Percentiles rank a stretch among this genome's conserved stretches.
These are phyloP conservation scores for Gallinago solitaria DNA, from an alignment of 2,797 vertebrate genomes.

Conservation along the genomic window DNA sequence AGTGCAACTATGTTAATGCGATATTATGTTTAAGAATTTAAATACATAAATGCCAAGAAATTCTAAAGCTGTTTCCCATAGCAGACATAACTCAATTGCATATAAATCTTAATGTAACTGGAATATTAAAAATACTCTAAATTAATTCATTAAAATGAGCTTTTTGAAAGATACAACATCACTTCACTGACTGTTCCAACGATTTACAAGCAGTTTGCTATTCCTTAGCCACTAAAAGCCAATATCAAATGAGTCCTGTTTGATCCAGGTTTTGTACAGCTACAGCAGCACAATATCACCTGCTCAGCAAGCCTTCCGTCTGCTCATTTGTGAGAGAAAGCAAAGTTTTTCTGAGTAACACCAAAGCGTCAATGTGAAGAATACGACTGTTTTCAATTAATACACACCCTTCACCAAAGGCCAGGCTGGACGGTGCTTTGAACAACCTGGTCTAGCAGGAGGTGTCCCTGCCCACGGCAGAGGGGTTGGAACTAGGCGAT, in stretches of 20 bases:
- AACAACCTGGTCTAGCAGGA: background rate
- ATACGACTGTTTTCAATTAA: background rate
- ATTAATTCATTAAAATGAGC: background rate
- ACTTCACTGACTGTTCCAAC: background rate
- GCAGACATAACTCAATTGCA: background rate
- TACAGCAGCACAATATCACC: background rate
- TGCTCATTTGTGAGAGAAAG: background rate
- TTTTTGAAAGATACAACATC: background rate
- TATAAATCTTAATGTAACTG: background rate
- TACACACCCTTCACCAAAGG: background rate
- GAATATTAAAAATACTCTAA: slow-evolving; percentile 16
- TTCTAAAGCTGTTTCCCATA: slow-evolving; percentile 1
- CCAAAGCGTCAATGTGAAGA: background rate
- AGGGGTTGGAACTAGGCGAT: background rate
- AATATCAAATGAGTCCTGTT: background rate
- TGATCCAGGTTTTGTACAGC: background rate
- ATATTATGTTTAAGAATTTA: slow-evolving; percentile 15
- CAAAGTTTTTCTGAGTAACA: background rate
- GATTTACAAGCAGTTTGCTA: background rate
- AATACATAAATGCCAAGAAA: slow-evolving; percentile 16
- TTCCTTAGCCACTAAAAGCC: background rate
- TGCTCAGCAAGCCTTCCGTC: background rate
- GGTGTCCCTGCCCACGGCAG: rapidly evolving
- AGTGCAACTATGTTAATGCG: background rate
- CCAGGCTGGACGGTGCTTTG: background rate